A percentile compares a stretch with the other conserved stretches of the same genome.
Evolutionary conservation across 2,113 vertebrate genomes (phyloP).

Genomic region (Psilopogon haemacephalus): DNA sequence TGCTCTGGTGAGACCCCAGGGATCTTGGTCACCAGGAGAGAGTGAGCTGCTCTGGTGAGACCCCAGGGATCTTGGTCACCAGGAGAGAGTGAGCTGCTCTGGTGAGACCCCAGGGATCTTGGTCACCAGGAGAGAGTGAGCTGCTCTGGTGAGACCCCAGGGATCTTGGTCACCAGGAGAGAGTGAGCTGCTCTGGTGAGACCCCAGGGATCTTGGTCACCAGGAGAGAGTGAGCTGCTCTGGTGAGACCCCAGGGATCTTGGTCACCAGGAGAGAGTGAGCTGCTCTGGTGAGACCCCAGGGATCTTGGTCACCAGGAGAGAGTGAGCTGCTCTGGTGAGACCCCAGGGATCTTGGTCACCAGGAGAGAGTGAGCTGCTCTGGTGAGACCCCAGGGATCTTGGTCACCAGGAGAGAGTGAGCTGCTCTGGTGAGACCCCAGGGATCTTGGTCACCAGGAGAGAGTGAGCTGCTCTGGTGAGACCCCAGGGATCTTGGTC

Average conservation of each 20-base stretch:
- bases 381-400: neutral
- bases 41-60: neutral
- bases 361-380: neutral
- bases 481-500: fast-evolving
- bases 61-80: fast-evolving
- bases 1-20: neutral
- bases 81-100: neutral
- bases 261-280: neutral
- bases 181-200: neutral
- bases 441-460: neutral
- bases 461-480: neutral
- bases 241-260: neutral
- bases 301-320: neutral
- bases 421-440: neutral
- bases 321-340: neutral
- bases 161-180: neutral
- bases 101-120: neutral
- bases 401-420: neutral
- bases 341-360: fast-evolving
- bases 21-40: neutral
- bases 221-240: neutral
- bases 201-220: fast-evolving
- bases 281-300: neutral
- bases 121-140: neutral
- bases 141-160: neutral